Evolutionary conservation across 2,888 invertebrate species (phyloP).

Genomic region (Rhimphoctona megacephalus): DNA sequence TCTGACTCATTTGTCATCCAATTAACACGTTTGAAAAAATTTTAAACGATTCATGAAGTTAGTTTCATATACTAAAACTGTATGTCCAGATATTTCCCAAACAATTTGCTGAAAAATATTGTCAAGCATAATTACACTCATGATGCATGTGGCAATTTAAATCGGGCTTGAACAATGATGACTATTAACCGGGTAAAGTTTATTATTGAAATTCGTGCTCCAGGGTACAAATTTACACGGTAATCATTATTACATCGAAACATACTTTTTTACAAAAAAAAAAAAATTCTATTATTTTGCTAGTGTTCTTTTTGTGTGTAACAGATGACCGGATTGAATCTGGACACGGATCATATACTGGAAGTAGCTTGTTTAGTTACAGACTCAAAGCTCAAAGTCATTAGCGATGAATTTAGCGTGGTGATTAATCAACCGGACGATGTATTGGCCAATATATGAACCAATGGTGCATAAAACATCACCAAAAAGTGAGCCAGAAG

Average conservation of each 20-base stretch:
- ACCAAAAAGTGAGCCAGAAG: slow-evolving; percentile 88
- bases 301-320: slow-evolving; percentile 64
- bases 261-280: not conserved
- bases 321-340: slow-evolving; percentile 95
- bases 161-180: too few species aligned
- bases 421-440: slow-evolving; percentile 92
- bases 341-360: slow-evolving; percentile 91
- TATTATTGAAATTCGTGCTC: not conserved
- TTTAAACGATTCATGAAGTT: not conserved
- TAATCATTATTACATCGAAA: not conserved
- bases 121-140: not conserved
- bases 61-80: too few species aligned
- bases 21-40: not conserved
- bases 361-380: slow-evolving; percentile 97
- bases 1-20: not conserved
- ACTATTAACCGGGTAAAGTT: not conserved
- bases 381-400: slow-evolving; percentile 90
- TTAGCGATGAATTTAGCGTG: slow-evolving; percentile 91
- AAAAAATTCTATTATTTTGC: not conserved
- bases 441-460: slow-evolving; percentile 90
- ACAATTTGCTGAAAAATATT: not conserved
- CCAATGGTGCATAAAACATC: slow-evolving; percentile 93
- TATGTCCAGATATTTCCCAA: not conserved
- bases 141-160: too few species aligned
- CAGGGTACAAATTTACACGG: not conserved